phyloP scores from a whole-genome alignment of 1,140 invertebrate species.

The Colletes gigas region DNA sequence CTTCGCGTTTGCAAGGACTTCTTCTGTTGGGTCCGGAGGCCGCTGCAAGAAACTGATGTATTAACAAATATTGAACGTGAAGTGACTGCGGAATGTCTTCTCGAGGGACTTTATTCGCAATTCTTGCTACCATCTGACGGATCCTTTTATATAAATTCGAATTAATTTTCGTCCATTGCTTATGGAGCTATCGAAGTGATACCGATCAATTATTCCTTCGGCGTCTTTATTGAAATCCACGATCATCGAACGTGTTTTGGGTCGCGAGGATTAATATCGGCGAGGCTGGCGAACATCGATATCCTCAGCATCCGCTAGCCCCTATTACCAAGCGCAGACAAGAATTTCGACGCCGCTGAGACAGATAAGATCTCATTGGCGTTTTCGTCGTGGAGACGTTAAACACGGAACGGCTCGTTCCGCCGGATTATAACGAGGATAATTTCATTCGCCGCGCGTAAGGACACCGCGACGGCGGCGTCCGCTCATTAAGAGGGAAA shows the following conservation, averaged over 20 bases:
- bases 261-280: neutral
- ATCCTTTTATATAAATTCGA: too few species aligned
- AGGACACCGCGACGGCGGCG: constrained; percentile 58
- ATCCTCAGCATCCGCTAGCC: neutral
- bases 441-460: constrained; percentile 70
- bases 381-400: neutral
- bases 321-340: neutral
- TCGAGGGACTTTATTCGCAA: neutral
- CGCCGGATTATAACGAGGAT: constrained; percentile 66
- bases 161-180: too few species aligned
- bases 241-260: too few species aligned
- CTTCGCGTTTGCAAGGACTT: neutral
- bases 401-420: constrained; percentile 36
- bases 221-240: too few species aligned
- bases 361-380: constrained; percentile 41
- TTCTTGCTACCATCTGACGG: neutral
- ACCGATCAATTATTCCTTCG: too few species aligned
- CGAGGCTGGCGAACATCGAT: neutral
- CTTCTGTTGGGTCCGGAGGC: neutral
- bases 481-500: constrained; percentile 72
- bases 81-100: neutral
- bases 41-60: neutral
- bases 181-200: too few species aligned
- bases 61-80: neutral
- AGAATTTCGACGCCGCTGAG: neutral